Percentiles rank a stretch among this genome's conserved stretches.
Evolutionary conservation across 2,888 invertebrate genomes (phyloP).

Genomic region (Ochropleura plecta): DNA sequence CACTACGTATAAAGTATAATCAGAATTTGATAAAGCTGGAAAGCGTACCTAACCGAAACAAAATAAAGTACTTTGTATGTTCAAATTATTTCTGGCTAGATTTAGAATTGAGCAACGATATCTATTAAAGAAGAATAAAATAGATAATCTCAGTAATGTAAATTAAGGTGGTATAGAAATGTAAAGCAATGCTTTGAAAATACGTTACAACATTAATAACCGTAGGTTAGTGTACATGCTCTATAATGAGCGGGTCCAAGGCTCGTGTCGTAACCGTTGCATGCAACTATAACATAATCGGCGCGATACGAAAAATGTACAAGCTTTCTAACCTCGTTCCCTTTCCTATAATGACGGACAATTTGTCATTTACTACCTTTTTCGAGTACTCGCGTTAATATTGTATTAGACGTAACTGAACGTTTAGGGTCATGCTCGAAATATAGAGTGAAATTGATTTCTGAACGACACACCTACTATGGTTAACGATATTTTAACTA

Average conservation of each 20-base stretch:
- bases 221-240: constrained; percentile 68
- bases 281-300: constrained; percentile 71
- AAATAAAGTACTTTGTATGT: neutral
- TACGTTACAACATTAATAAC: constrained; percentile 80
- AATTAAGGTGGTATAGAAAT: constrained; percentile 59
- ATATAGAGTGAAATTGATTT: constrained; percentile 25
- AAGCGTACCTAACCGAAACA: neutral
- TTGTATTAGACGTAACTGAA: constrained; percentile 36
- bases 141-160: constrained; percentile 23
- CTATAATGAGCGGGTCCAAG: constrained; percentile 78
- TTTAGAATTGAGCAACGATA: constrained; percentile 1
- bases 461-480: neutral
- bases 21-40: neutral
- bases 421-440: constrained; percentile 19
- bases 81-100: constrained; percentile 1
- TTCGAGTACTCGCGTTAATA: constrained; percentile 49
- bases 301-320: constrained; percentile 75
- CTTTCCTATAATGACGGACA: constrained; percentile 74
- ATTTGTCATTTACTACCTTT: constrained; percentile 65
- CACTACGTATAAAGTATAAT: constrained; percentile 24
- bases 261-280: constrained; percentile 80
- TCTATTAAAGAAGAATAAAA: constrained; percentile 14
- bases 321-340: constrained; percentile 84
- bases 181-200: constrained; percentile 69
- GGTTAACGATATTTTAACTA: too few relatives aligned